Evolutionary conservation across 2,888 invertebrate species (phyloP), one percentile per base, ranked within the genome.

Genomic region (Cantharis nigra): DNA sequence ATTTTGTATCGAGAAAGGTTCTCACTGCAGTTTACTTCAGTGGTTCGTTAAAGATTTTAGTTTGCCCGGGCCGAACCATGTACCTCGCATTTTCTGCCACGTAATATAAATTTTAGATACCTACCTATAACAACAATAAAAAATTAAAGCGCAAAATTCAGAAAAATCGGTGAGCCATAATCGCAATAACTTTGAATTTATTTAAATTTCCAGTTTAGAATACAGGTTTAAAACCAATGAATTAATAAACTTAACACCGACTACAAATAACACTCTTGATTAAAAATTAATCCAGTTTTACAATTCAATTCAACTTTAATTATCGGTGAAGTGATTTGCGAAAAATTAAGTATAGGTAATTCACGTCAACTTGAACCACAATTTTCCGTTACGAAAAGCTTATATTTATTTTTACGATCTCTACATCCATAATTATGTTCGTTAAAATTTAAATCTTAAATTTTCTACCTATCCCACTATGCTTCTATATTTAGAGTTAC

Each of bases 401-500:
- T 26, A 11, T 20, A 13, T 9, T 7, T 26, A 11, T 26, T 67
- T 67, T 67, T 20, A n/a, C 3, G 26, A n/a, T 23, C 23, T 10
- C 20, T 10, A 26, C 20, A 23, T 20, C 10, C 23, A 26, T 67
- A 30, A 30, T 30, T 30, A 67, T 4, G 26, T 20, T 67, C 67
- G 67, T 67, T 67, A 67, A 26, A 18, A 67, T 67, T 67, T 26
- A 20, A 67, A 67, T 20, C 9, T 10, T n/a, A 26, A 67, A 67
- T 18, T 18, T 67, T 67, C n/a, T 67, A n/a, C 20, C 18, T 67
- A 67, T 67, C 26, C 26, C 20, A 49, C 49, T n/a, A 49, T 49
- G 7, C 33, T 71, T 64, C 75, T 75, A 75, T 75, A 75, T 75
- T 71, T 75, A 75, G 65, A 75, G 75, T 75, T 70, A 75, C 75